Percentiles rank a stretch among this genome's conserved stretches.
These are phyloP conservation scores for Troides helena DNA, from an alignment of 2,888 invertebrate genomes.

Conservation along the genomic window DNA sequence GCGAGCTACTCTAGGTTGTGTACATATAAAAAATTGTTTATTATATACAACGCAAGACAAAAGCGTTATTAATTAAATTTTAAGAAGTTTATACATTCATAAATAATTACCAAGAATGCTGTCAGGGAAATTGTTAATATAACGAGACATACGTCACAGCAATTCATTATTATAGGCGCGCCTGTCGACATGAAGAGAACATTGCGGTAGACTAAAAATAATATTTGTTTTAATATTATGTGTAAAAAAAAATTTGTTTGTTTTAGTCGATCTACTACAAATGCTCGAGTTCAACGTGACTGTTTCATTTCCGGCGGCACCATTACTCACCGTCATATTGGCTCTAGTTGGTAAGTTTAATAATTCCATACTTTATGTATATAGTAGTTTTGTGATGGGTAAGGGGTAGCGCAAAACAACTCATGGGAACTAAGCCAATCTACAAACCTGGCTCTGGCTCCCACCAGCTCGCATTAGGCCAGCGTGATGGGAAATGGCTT, in stretches of 20 bases:
- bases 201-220: neutral
- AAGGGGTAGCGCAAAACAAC: too few species aligned
- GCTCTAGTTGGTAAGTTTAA: slow-evolving; percentile 96
- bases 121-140: neutral
- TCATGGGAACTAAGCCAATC: too few species aligned
- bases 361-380: too few species aligned
- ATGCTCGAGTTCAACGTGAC: slow-evolving; percentile 98
- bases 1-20: too few species aligned
- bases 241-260: slow-evolving; percentile 37
- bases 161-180: neutral
- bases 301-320: slow-evolving; percentile 97
- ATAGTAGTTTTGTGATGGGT: too few species aligned
- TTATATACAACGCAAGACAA: too few species aligned
- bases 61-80: neutral
- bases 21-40: too few species aligned
- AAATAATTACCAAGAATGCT: neutral
- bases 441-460: too few species aligned
- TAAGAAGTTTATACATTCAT: neutral
- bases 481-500: too few species aligned
- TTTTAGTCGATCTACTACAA: slow-evolving; percentile 97
- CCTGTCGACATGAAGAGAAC: neutral
- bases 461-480: too few species aligned
- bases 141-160: neutral
- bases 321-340: slow-evolving; percentile 96
- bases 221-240: neutral